Evolutionary conservation across 2,888 invertebrate genomes (phyloP).

Genomic region (Limnephilus rhombicus): DNA sequence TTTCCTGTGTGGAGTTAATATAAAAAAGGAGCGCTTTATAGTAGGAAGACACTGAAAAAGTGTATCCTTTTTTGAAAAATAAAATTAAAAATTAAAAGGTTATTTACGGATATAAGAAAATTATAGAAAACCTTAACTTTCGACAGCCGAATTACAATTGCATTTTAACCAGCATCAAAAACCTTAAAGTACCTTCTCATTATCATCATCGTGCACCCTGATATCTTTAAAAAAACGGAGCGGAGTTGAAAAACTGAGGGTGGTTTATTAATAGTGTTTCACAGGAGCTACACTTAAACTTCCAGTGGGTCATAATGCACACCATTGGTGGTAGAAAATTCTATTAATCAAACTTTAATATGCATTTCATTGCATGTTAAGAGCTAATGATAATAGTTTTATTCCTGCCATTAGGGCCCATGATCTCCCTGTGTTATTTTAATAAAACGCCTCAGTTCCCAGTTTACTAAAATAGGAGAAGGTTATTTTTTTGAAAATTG

Average conservation of each 20-base stretch:
- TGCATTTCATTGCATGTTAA: constrained; percentile 43
- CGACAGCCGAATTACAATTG: too few species aligned
- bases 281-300: background rate
- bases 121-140: too few species aligned
- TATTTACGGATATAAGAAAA: too few species aligned
- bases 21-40: too few species aligned
- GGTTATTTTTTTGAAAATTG: background rate
- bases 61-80: too few species aligned
- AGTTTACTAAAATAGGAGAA: background rate
- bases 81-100: too few species aligned
- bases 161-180: too few species aligned
- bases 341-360: constrained; percentile 32
- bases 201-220: background rate
- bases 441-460: background rate
- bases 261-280: constrained; percentile 1
- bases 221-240: background rate
- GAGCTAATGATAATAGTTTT: constrained; percentile 32
- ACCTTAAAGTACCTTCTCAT: too few species aligned
- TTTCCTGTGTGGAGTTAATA: too few species aligned
- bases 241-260: background rate
- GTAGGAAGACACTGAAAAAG: too few species aligned
- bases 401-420: constrained; percentile 1
- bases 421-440: background rate
- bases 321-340: constrained; percentile 34
- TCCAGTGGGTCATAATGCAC: background rate